Conservation (phyloP, 1,140 invertebrate genomes). For the Cephus cinctus region DNA sequence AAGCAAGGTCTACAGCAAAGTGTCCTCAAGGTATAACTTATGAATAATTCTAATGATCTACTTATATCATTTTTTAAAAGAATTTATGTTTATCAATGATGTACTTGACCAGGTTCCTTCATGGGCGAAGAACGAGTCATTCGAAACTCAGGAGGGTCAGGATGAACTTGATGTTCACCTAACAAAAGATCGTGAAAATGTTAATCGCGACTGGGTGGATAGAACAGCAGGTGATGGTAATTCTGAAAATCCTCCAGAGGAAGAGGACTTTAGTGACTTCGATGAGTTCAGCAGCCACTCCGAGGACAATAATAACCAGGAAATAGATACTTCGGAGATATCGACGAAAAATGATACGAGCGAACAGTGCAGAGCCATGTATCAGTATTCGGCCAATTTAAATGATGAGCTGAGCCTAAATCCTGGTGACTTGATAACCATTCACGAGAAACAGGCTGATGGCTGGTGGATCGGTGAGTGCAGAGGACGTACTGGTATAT, state of each 20-base stretch:
- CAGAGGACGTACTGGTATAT: conserved; percentile 82
- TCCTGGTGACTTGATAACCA: conserved; percentile 83
- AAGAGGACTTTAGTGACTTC: conserved; percentile 56
- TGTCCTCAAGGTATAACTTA: conserved; percentile 68
- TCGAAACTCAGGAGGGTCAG: conserved; percentile 62
- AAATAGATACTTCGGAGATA: conserved; percentile 37
- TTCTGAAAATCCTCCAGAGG: conserved; percentile 58
- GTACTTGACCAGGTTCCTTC: conserved; percentile 65
- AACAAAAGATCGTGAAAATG: conserved; percentile 46
- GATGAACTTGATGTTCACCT: conserved; percentile 41
- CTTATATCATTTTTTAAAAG: not conserved
- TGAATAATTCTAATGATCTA: conserved; percentile 10
- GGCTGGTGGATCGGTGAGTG: conserved; percentile 94
- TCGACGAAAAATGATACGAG: conserved; percentile 46
- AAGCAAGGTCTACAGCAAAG: conserved; percentile 87
- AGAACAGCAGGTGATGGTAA: conserved; percentile 80
- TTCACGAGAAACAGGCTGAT: conserved; percentile 89
- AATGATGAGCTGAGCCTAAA: conserved; percentile 84
- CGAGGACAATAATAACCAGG: conserved; percentile 52
- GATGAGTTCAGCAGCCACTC: conserved; percentile 57
- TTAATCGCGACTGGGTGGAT: conserved; percentile 65
- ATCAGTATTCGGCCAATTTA: conserved; percentile 84
- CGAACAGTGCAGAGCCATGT: conserved; percentile 79
- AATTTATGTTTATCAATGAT: conserved; percentile 6
- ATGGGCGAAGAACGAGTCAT: conserved; percentile 69